Percentiles rank a stretch among this genome's conserved stretches.
Evolutionary conservation across 2,797 vertebrate genomes (phyloP).

Genomic region (Sebastes trivittatus): DNA sequence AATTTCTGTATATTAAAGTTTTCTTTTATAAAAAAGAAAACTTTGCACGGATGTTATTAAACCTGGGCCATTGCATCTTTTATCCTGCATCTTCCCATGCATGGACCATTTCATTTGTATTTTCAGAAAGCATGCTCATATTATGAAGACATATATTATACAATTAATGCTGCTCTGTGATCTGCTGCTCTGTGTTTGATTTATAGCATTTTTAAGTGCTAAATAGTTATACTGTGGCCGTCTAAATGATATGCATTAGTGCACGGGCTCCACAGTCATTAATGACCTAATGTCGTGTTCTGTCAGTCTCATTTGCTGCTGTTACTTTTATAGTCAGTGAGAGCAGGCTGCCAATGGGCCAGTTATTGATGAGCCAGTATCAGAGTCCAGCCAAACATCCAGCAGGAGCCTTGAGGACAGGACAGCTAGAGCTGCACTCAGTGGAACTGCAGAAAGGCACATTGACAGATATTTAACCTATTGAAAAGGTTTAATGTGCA

Average conservation of each 20-base stretch:
- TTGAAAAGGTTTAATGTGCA: not conserved
- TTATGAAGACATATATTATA: not conserved
- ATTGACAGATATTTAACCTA: not conserved
- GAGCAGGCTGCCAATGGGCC: conserved; percentile 5
- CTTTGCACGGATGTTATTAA: not conserved
- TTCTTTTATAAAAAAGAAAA: too few species aligned
- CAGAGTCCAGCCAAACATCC: not conserved
- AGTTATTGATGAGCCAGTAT: conserved; percentile 27
- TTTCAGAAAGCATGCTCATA: not conserved
- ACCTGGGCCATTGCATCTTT: not conserved
- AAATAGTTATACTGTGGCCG: not conserved
- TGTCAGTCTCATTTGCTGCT: conserved; percentile 18
- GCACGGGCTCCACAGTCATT: conserved; percentile 2
- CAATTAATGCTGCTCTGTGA: not conserved
- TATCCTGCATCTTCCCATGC: not conserved
- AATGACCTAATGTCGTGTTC: conserved; percentile 8
- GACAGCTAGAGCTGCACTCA: not conserved
- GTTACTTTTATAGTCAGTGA: conserved; percentile 15
- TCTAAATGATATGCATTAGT: not conserved
- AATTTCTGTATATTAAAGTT: too few species aligned
- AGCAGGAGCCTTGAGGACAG: not conserved
- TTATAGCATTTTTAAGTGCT: not conserved
- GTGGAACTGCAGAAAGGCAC: not conserved
- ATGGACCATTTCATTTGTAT: not conserved
- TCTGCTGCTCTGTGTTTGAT: not conserved